A percentile compares a stretch with the other conserved stretches of the same genome.
Evolutionary conservation across 2,113 vertebrate genomes (phyloP).

Genomic region (Candoia aspera): DNA sequence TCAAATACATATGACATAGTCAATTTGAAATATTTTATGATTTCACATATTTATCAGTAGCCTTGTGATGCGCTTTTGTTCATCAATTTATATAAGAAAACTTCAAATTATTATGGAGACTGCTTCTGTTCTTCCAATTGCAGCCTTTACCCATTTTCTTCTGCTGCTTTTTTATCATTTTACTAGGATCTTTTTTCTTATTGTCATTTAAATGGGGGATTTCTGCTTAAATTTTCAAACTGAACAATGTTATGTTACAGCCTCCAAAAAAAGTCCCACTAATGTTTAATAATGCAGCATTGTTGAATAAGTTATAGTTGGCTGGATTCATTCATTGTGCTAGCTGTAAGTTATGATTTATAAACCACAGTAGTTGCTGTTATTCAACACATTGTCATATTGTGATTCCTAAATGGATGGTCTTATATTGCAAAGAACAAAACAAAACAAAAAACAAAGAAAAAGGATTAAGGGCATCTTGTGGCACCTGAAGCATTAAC

Average conservation of each 20-base stretch:
- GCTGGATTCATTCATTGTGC: not conserved
- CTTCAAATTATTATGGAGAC: not conserved
- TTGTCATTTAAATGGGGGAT: not conserved
- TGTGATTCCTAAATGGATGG: not conserved
- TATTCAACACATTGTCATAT: not conserved
- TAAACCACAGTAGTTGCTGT: not conserved
- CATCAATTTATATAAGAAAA: no score
- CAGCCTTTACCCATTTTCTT: not conserved
- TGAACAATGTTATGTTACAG: not conserved
- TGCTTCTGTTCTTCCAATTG: not conserved
- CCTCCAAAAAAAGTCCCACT: not conserved
- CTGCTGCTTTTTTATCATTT: not conserved
- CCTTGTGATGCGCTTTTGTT: not conserved
- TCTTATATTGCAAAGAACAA: not conserved
- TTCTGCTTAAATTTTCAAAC: not conserved
- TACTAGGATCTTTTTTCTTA: not conserved
- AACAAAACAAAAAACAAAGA: not conserved
- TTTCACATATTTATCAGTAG: not conserved
- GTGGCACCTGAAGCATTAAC: slow-evolving; percentile 1
- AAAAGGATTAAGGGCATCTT: not conserved
- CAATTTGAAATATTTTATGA: not conserved
- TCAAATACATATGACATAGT: not conserved
- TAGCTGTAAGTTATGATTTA: not conserved
- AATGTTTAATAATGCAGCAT: not conserved
- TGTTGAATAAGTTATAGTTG: not conserved